Percentiles rank a stretch among this genome's conserved stretches.
Conservation (phyloP, 2,888 invertebrate genomes). For the Nowickia ferox region DNA sequence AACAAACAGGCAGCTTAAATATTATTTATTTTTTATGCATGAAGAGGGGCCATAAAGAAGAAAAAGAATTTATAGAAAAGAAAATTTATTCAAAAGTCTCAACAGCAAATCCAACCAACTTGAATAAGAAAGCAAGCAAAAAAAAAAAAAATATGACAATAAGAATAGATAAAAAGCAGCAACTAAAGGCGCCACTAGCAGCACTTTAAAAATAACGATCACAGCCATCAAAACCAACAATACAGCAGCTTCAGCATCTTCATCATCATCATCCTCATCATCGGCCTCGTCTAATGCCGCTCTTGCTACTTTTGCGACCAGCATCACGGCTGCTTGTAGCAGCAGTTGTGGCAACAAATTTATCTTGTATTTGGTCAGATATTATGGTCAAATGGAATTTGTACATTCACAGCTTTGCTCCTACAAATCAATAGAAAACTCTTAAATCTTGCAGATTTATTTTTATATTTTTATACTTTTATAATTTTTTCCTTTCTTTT, state of each 20-base stretch:
- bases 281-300: not conserved
- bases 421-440: constrained; percentile 44
- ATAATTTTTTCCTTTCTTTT: not conserved
- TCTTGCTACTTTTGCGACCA: no score
- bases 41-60: constrained; percentile 5
- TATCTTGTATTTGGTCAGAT: constrained; percentile 55
- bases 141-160: constrained; percentile 9
- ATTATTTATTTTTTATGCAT: constrained; percentile 58
- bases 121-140: not conserved
- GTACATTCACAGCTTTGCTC: constrained; percentile 73
- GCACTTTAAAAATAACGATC: constrained; percentile 70
- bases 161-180: constrained; percentile 51
- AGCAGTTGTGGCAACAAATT: constrained; percentile 51
- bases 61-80: constrained; percentile 35
- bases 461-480: constrained; percentile 1
- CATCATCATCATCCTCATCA: constrained; percentile 34
- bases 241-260: constrained; percentile 47
- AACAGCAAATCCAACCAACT: constrained; percentile 19
- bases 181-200: constrained; percentile 72
- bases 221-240: constrained; percentile 40
- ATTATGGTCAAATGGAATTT: constrained; percentile 74
- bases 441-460: constrained; percentile 34
- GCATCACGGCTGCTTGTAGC: no score
- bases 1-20: constrained; percentile 49
- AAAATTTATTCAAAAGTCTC: constrained; percentile 68